Conservation (phyloP, 2,888 invertebrate species). For the Euplexia lucipara region DNA sequence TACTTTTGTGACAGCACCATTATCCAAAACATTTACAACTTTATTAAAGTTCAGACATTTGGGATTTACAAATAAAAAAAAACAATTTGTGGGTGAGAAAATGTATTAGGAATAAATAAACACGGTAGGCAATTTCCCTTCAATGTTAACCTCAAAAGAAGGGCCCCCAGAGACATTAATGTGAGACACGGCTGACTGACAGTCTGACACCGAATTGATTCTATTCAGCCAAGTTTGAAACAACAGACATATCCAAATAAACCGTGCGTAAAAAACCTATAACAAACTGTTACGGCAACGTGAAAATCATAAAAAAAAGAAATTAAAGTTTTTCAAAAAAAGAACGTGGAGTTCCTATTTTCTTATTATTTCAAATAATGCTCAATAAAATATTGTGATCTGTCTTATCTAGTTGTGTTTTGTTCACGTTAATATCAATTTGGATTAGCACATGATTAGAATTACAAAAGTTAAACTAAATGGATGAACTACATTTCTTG, state of each 20-base stretch:
- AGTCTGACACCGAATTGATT: constrained; percentile 33
- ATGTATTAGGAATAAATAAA: neutral
- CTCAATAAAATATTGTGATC: neutral
- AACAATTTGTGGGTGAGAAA: constrained; percentile 6
- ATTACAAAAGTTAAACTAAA: constrained; percentile 48
- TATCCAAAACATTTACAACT: neutral
- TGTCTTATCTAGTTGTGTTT: constrained; percentile 1
- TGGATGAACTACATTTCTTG: constrained; percentile 40
- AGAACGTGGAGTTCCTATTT: constrained; percentile 7
- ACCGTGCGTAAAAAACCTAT: neutral
- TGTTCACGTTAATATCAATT: constrained; percentile 21
- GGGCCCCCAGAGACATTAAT: constrained; percentile 8
- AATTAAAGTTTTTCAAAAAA: constrained; percentile 26
- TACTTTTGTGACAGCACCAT: neutral
- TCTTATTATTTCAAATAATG: too few relatives aligned
- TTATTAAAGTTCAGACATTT: neutral
- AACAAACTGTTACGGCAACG: neutral
- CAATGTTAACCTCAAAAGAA: constrained; percentile 28
- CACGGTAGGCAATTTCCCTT: constrained; percentile 30
- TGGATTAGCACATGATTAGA: constrained; percentile 29
- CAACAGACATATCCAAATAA: constrained; percentile 5
- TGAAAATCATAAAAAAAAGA: neutral
- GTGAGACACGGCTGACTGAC: constrained; percentile 29
- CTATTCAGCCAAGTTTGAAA: constrained; percentile 21
- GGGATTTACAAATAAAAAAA: neutral